Evolutionary conservation across 2,888 invertebrate genomes (phyloP), one percentile per base, ranked within the genome.

Genomic region (Mycalesis mineus): DNA sequence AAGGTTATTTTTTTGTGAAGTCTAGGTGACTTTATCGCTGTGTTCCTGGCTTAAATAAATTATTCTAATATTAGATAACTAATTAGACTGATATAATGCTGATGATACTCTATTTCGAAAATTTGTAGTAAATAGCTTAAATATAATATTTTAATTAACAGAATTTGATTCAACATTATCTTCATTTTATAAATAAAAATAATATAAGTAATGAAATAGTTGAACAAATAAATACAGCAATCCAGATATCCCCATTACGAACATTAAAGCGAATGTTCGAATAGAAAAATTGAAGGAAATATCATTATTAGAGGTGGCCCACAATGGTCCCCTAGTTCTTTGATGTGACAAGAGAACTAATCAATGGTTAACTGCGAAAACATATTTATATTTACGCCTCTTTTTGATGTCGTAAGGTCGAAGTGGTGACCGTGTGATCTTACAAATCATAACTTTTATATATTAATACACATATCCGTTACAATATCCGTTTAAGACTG

Each of bases 291-390:
- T 75, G 74, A 76, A 74, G 75, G 74, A 81, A 83, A 82, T 78
- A 80, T 79, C 69, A 74, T 74, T 78, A 78, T 75, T 73, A 70
- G 72, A 77, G 74, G 73, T 73, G 22, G 22, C 73, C 68, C 62
- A 86, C 87, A 88, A 88, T 87, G 63, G 79, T 59, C 64, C 64
- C 68, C 63, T 69, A 73, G 69, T 58, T 63, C 84, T 88, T 88
- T 88, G 88, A 88, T 83, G 87, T 87, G 84, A 88, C 88, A 84
- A 74, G 78, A 74, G 75, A 79, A 73, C 75, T 80, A 85, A 84
- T 86, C 84, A 88, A 87, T 84, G 79, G 74, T 66, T 74, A 75
- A 78, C 74, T 73, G 22, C 7, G 75, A 75, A 80, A 78, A 80
- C 72, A 70, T 71, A 71, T 72, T 66, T 63, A 70, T 75, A 78